Base-by-base conservation (phyloP, 2,888 invertebrate genomes). In the Ornithoptera priamus region DNA sequence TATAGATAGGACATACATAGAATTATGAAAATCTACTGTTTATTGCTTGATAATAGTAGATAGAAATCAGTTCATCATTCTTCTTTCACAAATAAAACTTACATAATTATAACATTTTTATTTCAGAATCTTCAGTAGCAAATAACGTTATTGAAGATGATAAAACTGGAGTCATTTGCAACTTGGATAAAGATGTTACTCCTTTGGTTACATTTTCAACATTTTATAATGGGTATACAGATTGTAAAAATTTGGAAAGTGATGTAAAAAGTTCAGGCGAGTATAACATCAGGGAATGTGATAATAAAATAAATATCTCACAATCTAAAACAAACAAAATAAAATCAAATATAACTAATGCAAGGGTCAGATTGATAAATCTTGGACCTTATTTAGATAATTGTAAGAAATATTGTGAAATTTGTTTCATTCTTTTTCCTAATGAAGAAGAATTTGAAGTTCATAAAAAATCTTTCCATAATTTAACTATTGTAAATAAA, bases 341-440 rank as follows among this genome's bases (percentile, higher is more conserved):
- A 66, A 84, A 85, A 71, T 69, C 88, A 62, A 85, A 39, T 12
- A 50, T 73, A 12, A 65, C 68, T 72, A 71, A 76, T 50, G 75
- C 80, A 18, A 82, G 76, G 70, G 72, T 88, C 62, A 53, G 70
- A 24, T 71, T 90, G 62, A 74, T 80, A 72, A 81, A 88, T 75
- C 70, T 87, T 59, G 76, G 75, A 39, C 66, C 72, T 18, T 83
- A 80, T 73, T 80, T 90, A 70, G 73, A 77, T 58, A 78, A 68
- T 50, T 83, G 83, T 75, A 76, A 74, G n/a, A 80, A 80, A 71
- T 90, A 81, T 76, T 90, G 90, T 76, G 74, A 76, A 69, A 61
- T 72, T 36, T 90, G 90, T 76, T 72, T 72, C n/a, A 88, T 81
- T 73, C 77, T 89, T 42, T 90, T 89, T 78, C 78, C 86, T 56